A percentile compares a stretch with the other conserved stretches of the same genome.
These are phyloP conservation scores for Sphinx pinastri DNA, from an alignment of 2,888 invertebrate genomes.

Conservation along the genomic window DNA sequence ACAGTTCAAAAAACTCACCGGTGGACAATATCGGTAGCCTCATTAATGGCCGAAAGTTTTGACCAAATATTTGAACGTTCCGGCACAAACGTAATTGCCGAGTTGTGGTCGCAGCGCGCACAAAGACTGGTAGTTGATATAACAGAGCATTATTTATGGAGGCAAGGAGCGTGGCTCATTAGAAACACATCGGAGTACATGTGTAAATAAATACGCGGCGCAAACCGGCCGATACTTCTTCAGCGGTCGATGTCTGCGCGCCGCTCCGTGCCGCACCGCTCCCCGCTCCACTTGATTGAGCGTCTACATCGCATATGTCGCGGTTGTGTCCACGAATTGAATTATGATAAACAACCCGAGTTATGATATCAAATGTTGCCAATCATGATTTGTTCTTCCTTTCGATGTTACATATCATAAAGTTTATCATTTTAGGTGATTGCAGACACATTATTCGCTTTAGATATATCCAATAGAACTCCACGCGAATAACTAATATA, in stretches of 20 bases:
- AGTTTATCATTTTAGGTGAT: too few relatives aligned
- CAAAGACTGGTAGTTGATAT: slow-evolving; percentile 80
- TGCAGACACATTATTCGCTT: too few relatives aligned
- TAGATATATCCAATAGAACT: too few relatives aligned
- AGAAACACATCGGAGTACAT: slow-evolving; percentile 76
- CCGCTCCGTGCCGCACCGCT: slow-evolving; percentile 23
- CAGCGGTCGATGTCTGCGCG: slow-evolving; percentile 57
- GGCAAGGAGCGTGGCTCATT: slow-evolving; percentile 67
- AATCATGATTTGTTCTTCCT: background rate
- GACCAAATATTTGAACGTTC: slow-evolving; percentile 77
- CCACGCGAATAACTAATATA: too few relatives aligned
- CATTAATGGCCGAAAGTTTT: slow-evolving; percentile 80
- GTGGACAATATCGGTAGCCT: slow-evolving; percentile 74
- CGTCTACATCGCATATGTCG: slow-evolving; percentile 41
- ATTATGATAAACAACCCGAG: slow-evolving; percentile 16
- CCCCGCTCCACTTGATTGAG: slow-evolving; percentile 41
- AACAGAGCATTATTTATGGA: slow-evolving; percentile 68
- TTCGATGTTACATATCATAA: too few relatives aligned
- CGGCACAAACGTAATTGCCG: slow-evolving; percentile 73
- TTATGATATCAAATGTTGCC: background rate
- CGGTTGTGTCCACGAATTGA: background rate
- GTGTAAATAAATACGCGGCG: slow-evolving; percentile 76
- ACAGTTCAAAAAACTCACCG: slow-evolving; percentile 64
- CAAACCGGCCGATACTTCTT: slow-evolving; percentile 66
- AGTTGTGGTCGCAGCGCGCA: slow-evolving; percentile 56